These are phyloP conservation scores for Gephyroberyx darwinii DNA, from an alignment of 2,797 vertebrate species.

Conservation along the genomic window DNA sequence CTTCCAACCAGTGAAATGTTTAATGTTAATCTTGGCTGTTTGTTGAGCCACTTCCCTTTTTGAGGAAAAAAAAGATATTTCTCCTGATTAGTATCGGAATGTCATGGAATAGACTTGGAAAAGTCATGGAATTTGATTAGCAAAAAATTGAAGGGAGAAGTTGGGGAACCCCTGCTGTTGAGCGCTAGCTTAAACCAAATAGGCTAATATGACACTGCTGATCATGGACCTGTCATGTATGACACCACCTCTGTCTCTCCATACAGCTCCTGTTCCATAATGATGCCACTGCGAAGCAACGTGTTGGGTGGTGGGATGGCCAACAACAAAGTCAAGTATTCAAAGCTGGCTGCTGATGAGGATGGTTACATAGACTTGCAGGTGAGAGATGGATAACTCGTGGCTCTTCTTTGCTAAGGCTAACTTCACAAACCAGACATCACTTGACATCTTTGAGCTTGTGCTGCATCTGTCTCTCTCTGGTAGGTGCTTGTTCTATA, in stretches of 20 bases:
- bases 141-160: no score
- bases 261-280: slow-evolving; percentile 54
- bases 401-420: background rate
- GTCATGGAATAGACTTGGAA: no score
- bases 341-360: slow-evolving; percentile 89
- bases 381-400: slow-evolving; percentile 66
- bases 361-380: slow-evolving; percentile 97
- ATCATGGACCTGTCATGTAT: background rate
- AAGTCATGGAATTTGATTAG: no score
- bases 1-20: no score
- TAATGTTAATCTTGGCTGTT: no score
- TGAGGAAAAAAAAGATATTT: no score
- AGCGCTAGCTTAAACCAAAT: no score
- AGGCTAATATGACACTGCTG: background rate
- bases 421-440: background rate
- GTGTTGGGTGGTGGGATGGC: slow-evolving; percentile 81
- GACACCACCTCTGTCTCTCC: slow-evolving; percentile 8
- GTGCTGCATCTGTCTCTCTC: background rate
- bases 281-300: slow-evolving; percentile 86
- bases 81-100: no score
- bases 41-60: no score
- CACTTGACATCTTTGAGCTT: background rate
- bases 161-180: no score
- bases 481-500: background rate
- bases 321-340: slow-evolving; percentile 94